Conservation (phyloP, 2,113 vertebrate genomes). For the Mus pahari region DNA sequence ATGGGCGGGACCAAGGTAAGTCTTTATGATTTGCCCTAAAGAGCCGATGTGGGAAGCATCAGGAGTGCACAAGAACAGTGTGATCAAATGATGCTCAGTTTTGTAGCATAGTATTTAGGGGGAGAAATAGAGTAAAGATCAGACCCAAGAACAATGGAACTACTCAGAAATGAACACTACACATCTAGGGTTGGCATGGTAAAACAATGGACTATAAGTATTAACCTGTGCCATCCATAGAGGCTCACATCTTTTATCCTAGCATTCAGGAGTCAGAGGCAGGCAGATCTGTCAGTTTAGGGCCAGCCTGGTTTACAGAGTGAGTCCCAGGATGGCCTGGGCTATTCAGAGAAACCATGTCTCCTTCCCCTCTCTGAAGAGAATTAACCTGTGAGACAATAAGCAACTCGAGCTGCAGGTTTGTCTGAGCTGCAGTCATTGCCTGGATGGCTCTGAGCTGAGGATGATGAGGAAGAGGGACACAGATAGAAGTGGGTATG, state of each 20-base stretch:
- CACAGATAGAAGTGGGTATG: background rate
- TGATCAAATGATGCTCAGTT: constrained; percentile 9
- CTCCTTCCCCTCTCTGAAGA: background rate
- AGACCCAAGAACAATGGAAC: background rate
- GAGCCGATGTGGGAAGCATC: background rate
- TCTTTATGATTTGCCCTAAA: constrained; percentile 11
- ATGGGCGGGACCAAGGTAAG: background rate
- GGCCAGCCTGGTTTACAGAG: background rate
- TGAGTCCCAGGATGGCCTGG: background rate
- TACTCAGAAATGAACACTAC: background rate
- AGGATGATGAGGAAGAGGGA: background rate
- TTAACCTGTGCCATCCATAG: background rate
- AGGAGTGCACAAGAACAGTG: background rate
- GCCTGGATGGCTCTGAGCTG: background rate
- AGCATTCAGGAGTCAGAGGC: background rate
- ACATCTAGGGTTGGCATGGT: background rate
- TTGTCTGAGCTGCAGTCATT: background rate
- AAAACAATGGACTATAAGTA: background rate
- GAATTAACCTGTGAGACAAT: background rate
- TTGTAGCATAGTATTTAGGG: background rate
- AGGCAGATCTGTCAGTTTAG: background rate
- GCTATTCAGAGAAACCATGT: background rate
- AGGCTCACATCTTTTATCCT: background rate
- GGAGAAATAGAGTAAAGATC: background rate
- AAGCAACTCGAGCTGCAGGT: background rate